Percentiles rank a stretch among this genome's conserved stretches.
phyloP scores from a whole-genome alignment of 1,140 invertebrate species.

The Bombus fervidus region DNA sequence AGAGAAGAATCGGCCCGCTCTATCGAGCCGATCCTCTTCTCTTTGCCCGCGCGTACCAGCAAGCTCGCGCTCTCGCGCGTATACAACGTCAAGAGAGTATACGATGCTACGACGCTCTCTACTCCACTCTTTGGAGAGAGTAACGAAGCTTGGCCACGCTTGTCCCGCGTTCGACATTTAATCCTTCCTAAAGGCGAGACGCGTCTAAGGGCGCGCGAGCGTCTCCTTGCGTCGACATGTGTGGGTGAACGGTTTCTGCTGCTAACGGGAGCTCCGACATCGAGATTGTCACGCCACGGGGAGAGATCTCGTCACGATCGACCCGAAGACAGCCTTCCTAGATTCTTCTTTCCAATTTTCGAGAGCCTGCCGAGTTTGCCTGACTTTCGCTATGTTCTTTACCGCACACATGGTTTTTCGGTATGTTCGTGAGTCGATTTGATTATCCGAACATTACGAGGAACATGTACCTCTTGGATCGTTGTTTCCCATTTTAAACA shows the following conservation, averaged over 20 bases:
- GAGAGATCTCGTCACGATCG: conserved; percentile 47
- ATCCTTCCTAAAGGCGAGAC: conserved; percentile 43
- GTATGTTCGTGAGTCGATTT: background rate
- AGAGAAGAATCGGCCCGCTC: conserved; percentile 9
- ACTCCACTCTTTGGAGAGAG: background rate
- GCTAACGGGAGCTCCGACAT: conserved; percentile 56
- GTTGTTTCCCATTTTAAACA: no score
- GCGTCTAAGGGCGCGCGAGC: conserved; percentile 31
- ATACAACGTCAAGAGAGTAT: no score
- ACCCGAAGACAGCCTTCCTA: conserved; percentile 33
- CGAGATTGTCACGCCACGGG: conserved; percentile 55
- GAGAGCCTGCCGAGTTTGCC: background rate
- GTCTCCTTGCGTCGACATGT: conserved; percentile 29
- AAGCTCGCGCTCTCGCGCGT: background rate
- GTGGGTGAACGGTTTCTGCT: conserved; percentile 39
- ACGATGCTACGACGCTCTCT: conserved; percentile 15
- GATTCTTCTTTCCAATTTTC: conserved; percentile 4
- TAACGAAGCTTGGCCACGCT: conserved; percentile 15
- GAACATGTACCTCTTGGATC: no score
- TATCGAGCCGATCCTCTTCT: conserved; percentile 16
- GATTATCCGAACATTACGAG: no score
- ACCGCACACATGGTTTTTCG: background rate
- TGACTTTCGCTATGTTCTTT: background rate
- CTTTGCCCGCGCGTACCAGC: background rate
- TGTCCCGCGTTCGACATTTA: conserved; percentile 59